These are phyloP conservation scores for Globodera rostochiensis DNA, from an alignment of 1,140 invertebrate species.

Conservation along the genomic window DNA sequence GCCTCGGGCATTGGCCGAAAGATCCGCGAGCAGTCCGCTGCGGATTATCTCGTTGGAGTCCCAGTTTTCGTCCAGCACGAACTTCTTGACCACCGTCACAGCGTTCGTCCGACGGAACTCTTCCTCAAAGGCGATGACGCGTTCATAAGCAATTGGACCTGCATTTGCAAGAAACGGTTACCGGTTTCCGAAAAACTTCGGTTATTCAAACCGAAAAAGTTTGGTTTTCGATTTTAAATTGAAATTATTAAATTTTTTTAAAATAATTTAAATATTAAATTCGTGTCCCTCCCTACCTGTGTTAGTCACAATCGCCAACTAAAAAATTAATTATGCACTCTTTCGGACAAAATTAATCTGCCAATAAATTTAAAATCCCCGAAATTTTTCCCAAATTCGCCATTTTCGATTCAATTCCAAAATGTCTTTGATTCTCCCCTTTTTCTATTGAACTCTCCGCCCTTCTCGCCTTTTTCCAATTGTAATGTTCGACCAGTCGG, in stretches of 20 bases:
- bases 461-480: constrained; percentile 52
- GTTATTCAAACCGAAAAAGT: not conserved
- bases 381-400: not conserved
- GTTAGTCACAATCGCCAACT: constrained; percentile 54
- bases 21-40: constrained; percentile 51
- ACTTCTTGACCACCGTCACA: constrained; percentile 51
- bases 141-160: constrained; percentile 56
- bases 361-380: not conserved
- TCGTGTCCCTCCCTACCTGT: not conserved
- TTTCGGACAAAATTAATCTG: too few relatives aligned
- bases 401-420: too few relatives aligned
- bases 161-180: constrained; percentile 31
- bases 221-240: not conserved
- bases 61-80: constrained; percentile 59
- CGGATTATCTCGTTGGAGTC: constrained; percentile 59
- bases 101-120: constrained; percentile 44
- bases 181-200: too few relatives aligned
- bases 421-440: not conserved
- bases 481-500: constrained; percentile 54
- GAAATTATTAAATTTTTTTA: too few relatives aligned
- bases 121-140: constrained; percentile 57
- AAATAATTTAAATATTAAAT: too few relatives aligned
- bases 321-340: constrained; percentile 9
- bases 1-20: constrained; percentile 59
- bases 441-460: not conserved